Evolutionary conservation across 2,888 invertebrate genomes (phyloP).

Genomic region (Torymus texanus): DNA sequence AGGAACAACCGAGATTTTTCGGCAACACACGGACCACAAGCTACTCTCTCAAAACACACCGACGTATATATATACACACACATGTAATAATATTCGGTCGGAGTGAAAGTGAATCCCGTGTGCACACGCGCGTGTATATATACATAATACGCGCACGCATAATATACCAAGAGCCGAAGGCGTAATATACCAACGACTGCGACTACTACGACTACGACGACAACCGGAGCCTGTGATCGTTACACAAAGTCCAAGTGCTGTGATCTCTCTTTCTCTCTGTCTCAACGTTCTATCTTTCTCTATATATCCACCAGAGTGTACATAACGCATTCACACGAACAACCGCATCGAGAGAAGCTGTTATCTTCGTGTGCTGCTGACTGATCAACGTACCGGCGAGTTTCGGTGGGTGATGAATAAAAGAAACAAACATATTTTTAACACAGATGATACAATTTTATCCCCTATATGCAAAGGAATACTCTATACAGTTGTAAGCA

Average conservation of each 20-base stretch:
- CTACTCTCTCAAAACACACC: too few relatives aligned
- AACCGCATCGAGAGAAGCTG: too few relatives aligned
- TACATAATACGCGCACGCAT: neutral
- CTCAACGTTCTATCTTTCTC: too few relatives aligned
- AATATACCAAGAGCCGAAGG: conserved; percentile 4
- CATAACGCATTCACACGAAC: too few relatives aligned
- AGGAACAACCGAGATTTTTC: neutral
- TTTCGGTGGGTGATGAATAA: too few relatives aligned
- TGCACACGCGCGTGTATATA: conserved; percentile 12
- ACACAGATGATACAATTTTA: too few relatives aligned
- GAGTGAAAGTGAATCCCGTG: conserved; percentile 46
- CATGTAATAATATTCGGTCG: conserved; percentile 21
- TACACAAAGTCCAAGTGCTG: conserved; percentile 37
- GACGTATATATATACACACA: neutral
- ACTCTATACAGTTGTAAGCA: too few relatives aligned
- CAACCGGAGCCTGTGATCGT: conserved; percentile 36
- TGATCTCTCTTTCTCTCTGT: conserved; percentile 44
- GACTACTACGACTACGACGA: conserved; percentile 8
- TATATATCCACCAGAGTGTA: neutral
- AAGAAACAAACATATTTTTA: too few relatives aligned
- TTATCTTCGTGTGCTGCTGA: too few relatives aligned
- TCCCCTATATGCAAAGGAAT: too few relatives aligned
- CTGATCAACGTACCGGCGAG: too few relatives aligned
- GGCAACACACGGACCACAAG: neutral
- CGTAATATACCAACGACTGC: neutral